Base-by-base conservation (phyloP, 2,888 invertebrate genomes). In the Agonopterix heracliana region DNA sequence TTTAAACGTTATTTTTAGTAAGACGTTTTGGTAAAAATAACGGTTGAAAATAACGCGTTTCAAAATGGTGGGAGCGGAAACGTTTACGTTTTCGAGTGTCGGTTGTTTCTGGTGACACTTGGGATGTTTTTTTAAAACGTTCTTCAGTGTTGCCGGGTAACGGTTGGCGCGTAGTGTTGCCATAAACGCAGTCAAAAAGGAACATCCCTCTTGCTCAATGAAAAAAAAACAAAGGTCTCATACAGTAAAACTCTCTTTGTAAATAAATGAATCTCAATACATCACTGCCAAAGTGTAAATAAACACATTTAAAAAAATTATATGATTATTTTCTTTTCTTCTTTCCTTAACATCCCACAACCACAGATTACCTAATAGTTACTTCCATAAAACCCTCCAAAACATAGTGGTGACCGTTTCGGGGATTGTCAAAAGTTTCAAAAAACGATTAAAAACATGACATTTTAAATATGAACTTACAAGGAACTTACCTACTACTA, bases 221-320 rank as follows among this genome's bases (percentile, higher is more conserved):
- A 62, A 61, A 63, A 60, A 54, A 61, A 52, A 51, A 66, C 63
- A 72, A 81, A 74, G 84, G 83, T 85, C 82, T 86, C 83, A 82
- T 64, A 59, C 71, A 71, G 85, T 86, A 87, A 17, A 17, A 88
- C 86, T 88, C 87, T 88, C 87, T 86, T 84, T 88, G 81, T 85
- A 82, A 76, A 81, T 82, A 81, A 38, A 56, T 48, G 66, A 70
- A 78, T 72, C 67, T 76, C 71, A 83, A 78, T 80, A 81, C 83
- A 84, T 83, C 86, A 88, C 86, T 86, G 86, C 87, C 87, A 88
- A 87, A 88, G 87, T 87, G 87, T 87, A 83, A 87, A 86, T 85
- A 86, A 87, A 87, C 74, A 83, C 78, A 63, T 76, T 73, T 71
- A 76, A 66, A 69, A 65, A 45, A 17, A 44, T 17, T 11, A 12